phyloP scores from a whole-genome alignment of 2,888 invertebrate species.

The Cephus nigrinus region DNA sequence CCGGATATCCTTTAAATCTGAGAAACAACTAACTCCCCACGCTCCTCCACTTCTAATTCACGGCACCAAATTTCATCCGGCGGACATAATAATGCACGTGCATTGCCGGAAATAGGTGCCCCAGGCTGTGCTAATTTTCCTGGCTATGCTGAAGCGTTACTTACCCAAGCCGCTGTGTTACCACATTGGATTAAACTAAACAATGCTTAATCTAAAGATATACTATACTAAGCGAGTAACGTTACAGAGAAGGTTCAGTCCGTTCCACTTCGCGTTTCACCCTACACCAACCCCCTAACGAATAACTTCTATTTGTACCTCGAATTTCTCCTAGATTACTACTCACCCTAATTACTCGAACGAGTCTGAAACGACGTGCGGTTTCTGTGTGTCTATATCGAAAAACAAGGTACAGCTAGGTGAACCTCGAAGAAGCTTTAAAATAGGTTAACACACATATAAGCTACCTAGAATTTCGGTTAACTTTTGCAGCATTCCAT shows the following conservation, averaged over 20 bases:
- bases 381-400: neutral
- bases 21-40: neutral
- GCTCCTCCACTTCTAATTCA: neutral
- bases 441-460: neutral
- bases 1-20: neutral
- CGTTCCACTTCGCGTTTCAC: neutral
- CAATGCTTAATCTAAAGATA: conserved; percentile 27
- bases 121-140: neutral
- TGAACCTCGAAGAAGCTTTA: neutral
- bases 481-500: neutral
- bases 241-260: neutral
- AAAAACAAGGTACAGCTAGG: neutral
- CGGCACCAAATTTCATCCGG: neutral
- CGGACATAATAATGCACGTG: neutral
- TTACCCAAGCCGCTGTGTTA: conserved; percentile 2
- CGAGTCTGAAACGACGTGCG: neutral
- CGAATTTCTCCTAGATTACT: conserved; percentile 10
- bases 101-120: neutral
- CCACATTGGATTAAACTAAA: conserved; percentile 27
- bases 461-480: neutral
- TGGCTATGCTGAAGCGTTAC: neutral
- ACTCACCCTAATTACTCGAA: conserved; percentile 10
- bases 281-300: neutral
- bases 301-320: neutral
- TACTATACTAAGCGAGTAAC: neutral